A percentile compares a stretch with the other conserved stretches of the same genome.
phyloP scores from a whole-genome alignment of 2,113 vertebrate genomes.

The Grallaria varia region DNA sequence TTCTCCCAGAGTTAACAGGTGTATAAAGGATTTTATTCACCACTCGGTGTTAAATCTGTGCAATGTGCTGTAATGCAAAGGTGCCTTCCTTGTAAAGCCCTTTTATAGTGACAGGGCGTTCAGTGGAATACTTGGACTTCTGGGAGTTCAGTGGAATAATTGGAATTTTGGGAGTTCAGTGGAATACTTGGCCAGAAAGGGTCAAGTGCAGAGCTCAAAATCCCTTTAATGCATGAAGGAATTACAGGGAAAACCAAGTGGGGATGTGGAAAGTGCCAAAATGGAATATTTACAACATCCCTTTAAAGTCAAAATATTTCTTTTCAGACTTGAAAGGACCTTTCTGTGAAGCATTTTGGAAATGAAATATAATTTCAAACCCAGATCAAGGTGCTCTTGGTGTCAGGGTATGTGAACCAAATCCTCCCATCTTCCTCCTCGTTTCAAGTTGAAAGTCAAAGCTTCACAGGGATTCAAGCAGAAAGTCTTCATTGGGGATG shows the following conservation, averaged over 20 bases:
- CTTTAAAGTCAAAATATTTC: not conserved
- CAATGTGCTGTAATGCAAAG: not conserved
- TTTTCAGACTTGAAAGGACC: not conserved
- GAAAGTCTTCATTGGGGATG: not conserved
- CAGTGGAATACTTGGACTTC: no score
- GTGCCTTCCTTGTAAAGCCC: not conserved
- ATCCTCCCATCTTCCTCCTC: not conserved
- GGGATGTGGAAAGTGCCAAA: not conserved
- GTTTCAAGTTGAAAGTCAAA: not conserved
- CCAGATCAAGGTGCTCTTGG: not conserved
- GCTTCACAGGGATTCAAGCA: not conserved
- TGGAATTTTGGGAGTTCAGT: not conserved
- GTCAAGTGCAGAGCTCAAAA: not conserved
- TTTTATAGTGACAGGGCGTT: not conserved
- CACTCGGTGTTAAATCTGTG: not conserved
- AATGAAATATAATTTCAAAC: not conserved
- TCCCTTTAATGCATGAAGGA: not conserved
- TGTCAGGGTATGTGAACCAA: not conserved
- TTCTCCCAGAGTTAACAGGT: slow-evolving; percentile 27
- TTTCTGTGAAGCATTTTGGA: not conserved
- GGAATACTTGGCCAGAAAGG: not conserved
- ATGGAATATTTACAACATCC: not conserved
- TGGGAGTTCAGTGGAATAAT: no score
- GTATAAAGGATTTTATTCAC: slow-evolving; percentile 21
- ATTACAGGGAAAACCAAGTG: not conserved